A percentile compares a stretch with the other conserved stretches of the same genome.
These are phyloP conservation scores for Cydia strobilella DNA, from an alignment of 1,140 invertebrate genomes.

Conservation along the genomic window DNA sequence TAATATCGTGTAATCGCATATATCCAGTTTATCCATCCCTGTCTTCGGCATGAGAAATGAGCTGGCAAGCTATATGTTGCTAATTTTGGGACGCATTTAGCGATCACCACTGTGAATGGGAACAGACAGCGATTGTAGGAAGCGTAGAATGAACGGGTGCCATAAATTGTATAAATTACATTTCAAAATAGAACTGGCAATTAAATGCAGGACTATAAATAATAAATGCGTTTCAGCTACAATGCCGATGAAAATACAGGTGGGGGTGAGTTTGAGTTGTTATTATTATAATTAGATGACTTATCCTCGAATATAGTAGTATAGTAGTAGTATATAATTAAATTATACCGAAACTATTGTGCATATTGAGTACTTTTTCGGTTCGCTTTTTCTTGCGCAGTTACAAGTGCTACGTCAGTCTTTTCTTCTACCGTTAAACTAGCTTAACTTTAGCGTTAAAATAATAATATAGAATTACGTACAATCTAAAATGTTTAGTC, in stretches of 20 bases:
- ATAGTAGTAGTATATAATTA: no score
- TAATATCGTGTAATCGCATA: conserved; percentile 71
- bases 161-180: conserved; percentile 66
- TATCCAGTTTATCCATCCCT: conserved; percentile 62
- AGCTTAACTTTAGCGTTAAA: no score
- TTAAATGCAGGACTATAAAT: conserved; percentile 58
- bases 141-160: conserved; percentile 48
- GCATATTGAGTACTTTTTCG: no score
- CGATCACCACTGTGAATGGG: conserved; percentile 64
- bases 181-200: conserved; percentile 61
- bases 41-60: conserved; percentile 66
- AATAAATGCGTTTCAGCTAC: conserved; percentile 35
- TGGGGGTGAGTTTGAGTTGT: no score
- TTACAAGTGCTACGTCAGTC: no score
- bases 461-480: no score
- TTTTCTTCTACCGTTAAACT: no score
- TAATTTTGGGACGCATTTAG: conserved; percentile 73
- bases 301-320: background rate
- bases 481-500: no score
- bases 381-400: no score
- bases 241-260: background rate
- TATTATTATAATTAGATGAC: background rate
- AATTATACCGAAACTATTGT: background rate
- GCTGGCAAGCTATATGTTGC: conserved; percentile 67
- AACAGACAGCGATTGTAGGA: conserved; percentile 60